phyloP scores from a whole-genome alignment of 2,888 invertebrate genomes.

The Rutpela maculata region DNA sequence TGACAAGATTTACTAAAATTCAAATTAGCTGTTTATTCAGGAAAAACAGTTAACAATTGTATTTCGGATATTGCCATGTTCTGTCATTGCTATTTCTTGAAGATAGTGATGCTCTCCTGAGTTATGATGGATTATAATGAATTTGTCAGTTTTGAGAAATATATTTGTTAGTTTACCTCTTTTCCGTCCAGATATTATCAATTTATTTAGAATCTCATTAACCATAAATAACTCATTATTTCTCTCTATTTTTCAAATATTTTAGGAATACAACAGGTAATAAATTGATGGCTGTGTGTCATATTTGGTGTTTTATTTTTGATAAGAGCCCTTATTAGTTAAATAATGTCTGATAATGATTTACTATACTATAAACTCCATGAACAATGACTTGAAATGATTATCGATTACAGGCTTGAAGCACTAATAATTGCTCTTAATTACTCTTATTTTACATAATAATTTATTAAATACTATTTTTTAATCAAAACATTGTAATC shows the following conservation, averaged over 20 bases:
- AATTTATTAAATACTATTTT: not conserved
- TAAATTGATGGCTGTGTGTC: constrained; percentile 33
- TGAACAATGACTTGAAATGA: no score
- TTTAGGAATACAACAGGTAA: constrained; percentile 18
- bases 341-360: not conserved
- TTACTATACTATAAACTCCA: no score
- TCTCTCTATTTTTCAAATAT: constrained; percentile 38
- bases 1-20: not conserved
- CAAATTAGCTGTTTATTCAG: no score
- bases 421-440: not conserved
- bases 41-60: not conserved
- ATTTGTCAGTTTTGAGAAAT: not conserved
- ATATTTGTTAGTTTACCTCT: not conserved
- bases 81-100: not conserved
- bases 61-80: not conserved
- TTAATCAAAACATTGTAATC: not conserved
- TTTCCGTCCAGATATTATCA: constrained; percentile 31
- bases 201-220: constrained; percentile 30
- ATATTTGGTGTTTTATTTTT: constrained; percentile 19
- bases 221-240: constrained; percentile 16
- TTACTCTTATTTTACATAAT: not conserved
- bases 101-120: not conserved
- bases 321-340: constrained; percentile 21
- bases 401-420: not conserved
- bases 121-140: not conserved